Base-by-base conservation (phyloP, 1,140 invertebrate species). In the Scaptomyza graminum region DNA sequence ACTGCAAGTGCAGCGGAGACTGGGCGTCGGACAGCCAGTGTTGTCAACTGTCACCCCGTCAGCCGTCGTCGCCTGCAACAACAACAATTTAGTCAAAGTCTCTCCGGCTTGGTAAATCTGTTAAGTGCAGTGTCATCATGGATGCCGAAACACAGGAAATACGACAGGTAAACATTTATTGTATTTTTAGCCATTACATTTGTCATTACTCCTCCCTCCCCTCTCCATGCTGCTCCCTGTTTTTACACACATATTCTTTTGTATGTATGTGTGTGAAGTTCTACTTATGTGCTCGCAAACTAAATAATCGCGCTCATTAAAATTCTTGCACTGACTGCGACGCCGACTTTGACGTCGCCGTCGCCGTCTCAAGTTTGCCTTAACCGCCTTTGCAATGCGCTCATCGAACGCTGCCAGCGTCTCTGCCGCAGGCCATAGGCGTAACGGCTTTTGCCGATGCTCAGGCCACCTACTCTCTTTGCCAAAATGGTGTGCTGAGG, bases 71-170 rank as follows among this genome's bases (percentile, higher is more conserved):
- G 51, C 41, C 44, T 57, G 41, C 49, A 43, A 46, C 69, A 49
- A 60, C 64, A 61, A 64, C 72, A 52, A 77, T 71, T 71, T 56
- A 56, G 67, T 64, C 34, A 63, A 52, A 39, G 34, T 15, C 59
- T 49, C 49, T 41, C 12, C 43, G 50, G 18, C 50, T 51, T 41
- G 49, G 56, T 55, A 25, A 22, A 22, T 46, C 55, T 41, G 25
- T 68, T 59, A 66, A 71, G 54, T 72, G 63, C 69, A 60, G 63
- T 47, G 54, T 74, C 72, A 64, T 70, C 55, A 90, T 90, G 89
- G 89, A 90, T 81, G 80, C 73, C 75, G 85, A 90, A 85, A 85
- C 89, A 78, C 89, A 90, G 84, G 89, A 90, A 89, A 90, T 90
- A 85, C 88, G 89, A 82, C 89, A 88, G 88, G 88, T 90, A 76